phyloP scores from a whole-genome alignment of 2,113 vertebrate species.

The Microtus oregoni region DNA sequence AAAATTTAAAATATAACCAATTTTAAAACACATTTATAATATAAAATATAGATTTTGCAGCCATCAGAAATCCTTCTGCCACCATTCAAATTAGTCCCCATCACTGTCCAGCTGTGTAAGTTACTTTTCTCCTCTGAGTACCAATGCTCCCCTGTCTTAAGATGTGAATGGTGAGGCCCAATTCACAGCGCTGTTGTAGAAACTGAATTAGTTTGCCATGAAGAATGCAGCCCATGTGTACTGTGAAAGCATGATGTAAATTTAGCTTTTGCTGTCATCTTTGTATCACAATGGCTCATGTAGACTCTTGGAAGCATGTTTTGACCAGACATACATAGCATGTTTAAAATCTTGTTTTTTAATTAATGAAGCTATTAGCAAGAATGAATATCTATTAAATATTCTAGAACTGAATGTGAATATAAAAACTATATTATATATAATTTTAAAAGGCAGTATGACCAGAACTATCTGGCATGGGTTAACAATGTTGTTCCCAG shows the following conservation, averaged over 20 bases:
- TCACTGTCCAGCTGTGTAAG: not conserved
- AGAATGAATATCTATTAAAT: not conserved
- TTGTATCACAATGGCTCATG: not conserved
- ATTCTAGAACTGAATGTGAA: not conserved
- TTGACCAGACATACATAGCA: not conserved
- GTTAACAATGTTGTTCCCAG: not conserved
- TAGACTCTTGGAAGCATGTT: not conserved
- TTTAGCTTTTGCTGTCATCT: not conserved
- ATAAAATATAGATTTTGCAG: not conserved
- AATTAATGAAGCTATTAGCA: not conserved
- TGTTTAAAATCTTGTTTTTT: not conserved
- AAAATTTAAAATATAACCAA: not conserved
- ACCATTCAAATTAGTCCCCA: not conserved
- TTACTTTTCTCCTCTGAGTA: not conserved
- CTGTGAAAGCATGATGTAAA: rapidly evolving
- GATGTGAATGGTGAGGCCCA: too few species aligned
- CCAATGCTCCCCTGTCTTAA: not conserved
- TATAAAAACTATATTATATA: not conserved
- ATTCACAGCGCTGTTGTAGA: not conserved
- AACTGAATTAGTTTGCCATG: not conserved
- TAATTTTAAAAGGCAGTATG: not conserved
- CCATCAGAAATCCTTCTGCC: not conserved
- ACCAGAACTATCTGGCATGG: not conserved
- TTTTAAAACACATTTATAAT: not conserved
- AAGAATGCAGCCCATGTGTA: not conserved